Percentiles rank a stretch among this genome's conserved stretches.
Conservation (phyloP, 1,140 invertebrate genomes). For the Leptinotarsa lineolata region DNA sequence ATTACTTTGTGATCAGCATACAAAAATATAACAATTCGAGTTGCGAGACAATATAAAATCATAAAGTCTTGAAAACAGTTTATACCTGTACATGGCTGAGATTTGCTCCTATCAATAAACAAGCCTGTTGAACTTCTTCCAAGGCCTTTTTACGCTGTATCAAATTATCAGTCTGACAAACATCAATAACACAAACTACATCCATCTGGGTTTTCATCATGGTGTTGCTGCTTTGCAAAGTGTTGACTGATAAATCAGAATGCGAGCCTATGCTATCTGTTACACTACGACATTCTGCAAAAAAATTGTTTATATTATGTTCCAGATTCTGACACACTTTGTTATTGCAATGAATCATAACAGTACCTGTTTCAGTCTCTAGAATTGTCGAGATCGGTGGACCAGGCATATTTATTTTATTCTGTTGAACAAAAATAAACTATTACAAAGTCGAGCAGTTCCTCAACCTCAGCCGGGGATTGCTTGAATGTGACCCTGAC, state of each 20-base stretch:
- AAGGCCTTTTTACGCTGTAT: conserved; percentile 76
- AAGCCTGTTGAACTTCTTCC: conserved; percentile 83
- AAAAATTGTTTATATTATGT: conserved; percentile 39
- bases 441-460: background rate
- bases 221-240: conserved; percentile 59
- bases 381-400: conserved; percentile 43
- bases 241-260: conserved; percentile 71
- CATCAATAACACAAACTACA: conserved; percentile 88
- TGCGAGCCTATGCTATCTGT: conserved; percentile 76
- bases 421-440: conserved; percentile 15
- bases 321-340: conserved; percentile 41
- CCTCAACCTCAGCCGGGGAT: background rate
- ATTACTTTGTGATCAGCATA: no score
- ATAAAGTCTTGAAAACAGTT: background rate
- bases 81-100: conserved; percentile 81
- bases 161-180: conserved; percentile 70
- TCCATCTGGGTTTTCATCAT: conserved; percentile 74
- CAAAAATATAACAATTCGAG: no score
- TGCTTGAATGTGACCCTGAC: background rate
- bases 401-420: conserved; percentile 42
- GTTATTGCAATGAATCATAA: conserved; percentile 43
- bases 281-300: conserved; percentile 63
- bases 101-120: conserved; percentile 76
- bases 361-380: conserved; percentile 51
- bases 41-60: no score